Conservation (phyloP, 2,113 vertebrate genomes). For the Notarius quadriscutis region DNA sequence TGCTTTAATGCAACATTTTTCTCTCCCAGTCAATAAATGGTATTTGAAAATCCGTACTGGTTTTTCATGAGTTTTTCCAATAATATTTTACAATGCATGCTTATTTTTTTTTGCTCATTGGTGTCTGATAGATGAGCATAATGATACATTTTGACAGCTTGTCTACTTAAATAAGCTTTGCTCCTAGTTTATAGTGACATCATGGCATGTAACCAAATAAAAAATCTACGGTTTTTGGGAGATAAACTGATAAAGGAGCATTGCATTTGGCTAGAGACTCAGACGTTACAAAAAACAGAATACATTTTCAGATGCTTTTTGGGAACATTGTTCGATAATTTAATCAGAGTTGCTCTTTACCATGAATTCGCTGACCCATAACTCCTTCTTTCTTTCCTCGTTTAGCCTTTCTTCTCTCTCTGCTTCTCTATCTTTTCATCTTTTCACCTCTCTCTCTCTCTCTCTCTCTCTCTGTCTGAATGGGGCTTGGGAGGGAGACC, state of each 20-base stretch:
- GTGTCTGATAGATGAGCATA: neutral
- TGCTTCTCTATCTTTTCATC: neutral
- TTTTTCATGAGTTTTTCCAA: neutral
- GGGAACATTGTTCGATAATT: neutral
- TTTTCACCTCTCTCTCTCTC: constrained; percentile 22
- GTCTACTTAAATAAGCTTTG: constrained; percentile 8
- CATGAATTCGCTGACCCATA: constrained; percentile 1
- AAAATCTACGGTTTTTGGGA: neutral
- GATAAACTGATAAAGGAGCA: neutral
- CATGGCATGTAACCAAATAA: neutral
- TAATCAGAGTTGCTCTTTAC: neutral
- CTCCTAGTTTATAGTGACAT: neutral
- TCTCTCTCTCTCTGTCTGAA: constrained; percentile 33
- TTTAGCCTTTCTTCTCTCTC: neutral
- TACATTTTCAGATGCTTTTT: neutral
- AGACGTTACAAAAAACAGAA: neutral
- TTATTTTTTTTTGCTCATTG: neutral
- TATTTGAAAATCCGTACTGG: neutral
- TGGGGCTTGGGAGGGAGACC: constrained; percentile 44
- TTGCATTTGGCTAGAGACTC: neutral
- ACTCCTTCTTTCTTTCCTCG: neutral
- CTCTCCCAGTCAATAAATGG: neutral
- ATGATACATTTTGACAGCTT: neutral
- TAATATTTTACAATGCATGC: neutral
- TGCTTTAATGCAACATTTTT: neutral